phyloP scores from a whole-genome alignment of 2,888 invertebrate species.

The Pachymerium ferrugineum region DNA sequence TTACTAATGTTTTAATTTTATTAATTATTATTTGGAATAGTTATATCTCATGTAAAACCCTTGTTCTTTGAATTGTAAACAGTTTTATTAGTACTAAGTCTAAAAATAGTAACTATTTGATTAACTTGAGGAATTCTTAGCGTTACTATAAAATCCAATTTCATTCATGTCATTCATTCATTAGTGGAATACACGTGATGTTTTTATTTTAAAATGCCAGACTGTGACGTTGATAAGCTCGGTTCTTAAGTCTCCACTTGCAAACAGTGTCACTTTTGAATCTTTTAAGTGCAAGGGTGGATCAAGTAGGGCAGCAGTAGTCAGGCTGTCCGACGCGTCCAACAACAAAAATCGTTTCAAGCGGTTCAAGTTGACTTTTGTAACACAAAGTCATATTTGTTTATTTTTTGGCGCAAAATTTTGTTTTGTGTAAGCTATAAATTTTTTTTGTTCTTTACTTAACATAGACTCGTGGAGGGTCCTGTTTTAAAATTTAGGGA shows the following conservation, averaged over 20 bases:
- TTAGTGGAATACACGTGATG: background rate
- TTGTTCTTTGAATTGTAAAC: no score
- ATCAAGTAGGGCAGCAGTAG: background rate
- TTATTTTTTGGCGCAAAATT: background rate
- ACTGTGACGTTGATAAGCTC: constrained; percentile 5
- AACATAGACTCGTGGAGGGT: background rate
- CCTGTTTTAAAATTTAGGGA: background rate
- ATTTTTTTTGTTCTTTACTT: background rate
- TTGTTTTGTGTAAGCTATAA: background rate
- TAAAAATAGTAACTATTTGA: background rate
- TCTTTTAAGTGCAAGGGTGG: background rate
- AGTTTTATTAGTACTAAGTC: no score
- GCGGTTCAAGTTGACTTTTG: background rate
- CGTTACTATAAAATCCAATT: constrained; percentile 7
- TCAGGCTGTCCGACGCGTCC: constrained; percentile 12
- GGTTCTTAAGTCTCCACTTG: background rate
- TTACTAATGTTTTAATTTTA: no score
- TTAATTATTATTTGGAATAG: no score
- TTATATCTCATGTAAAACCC: no score
- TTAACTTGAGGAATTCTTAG: background rate
- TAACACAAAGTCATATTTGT: background rate
- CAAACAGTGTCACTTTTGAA: background rate
- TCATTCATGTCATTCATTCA: constrained; percentile 18
- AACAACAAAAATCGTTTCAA: constrained; percentile 6
- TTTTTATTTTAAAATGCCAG: background rate